phyloP scores from a whole-genome alignment of 2,797 vertebrate genomes.

The Gastrophryne carolinensis region DNA sequence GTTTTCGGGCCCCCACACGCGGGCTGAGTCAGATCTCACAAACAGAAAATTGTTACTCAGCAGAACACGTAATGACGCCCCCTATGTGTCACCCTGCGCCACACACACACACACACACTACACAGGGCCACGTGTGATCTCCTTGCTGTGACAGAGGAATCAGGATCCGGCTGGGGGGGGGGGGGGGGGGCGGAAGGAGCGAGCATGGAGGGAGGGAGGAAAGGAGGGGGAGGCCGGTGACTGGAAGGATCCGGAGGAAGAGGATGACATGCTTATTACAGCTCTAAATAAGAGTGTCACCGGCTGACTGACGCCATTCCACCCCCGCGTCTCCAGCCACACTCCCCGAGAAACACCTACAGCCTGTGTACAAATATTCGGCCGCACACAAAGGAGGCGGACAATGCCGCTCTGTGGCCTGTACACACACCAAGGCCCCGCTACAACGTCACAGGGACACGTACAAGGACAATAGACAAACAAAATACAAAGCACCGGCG shows the following conservation, averaged over 20 bases:
- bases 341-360: neutral
- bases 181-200: neutral
- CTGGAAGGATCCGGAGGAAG: neutral
- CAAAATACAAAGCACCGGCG: neutral
- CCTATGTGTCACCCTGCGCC: conserved; percentile 22
- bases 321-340: neutral
- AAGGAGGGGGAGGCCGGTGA: neutral
- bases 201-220: neutral
- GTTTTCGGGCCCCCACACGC: neutral
- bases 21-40: conserved; percentile 27
- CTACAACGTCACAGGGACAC: neutral
- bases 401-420: neutral
- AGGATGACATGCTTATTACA: neutral
- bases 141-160: neutral
- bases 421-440: neutral
- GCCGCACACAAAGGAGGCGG: too few species aligned
- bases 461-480: neutral
- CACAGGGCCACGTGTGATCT: neutral
- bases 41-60: neutral
- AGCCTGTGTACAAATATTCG: neutral
- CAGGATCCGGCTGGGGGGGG: neutral
- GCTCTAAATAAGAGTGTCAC: neutral
- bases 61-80: neutral
- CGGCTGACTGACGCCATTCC: neutral
- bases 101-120: conserved; percentile 18